Evolutionary conservation across 2,113 vertebrate genomes (phyloP).

Genomic region (Plectropomus leopardus): DNA sequence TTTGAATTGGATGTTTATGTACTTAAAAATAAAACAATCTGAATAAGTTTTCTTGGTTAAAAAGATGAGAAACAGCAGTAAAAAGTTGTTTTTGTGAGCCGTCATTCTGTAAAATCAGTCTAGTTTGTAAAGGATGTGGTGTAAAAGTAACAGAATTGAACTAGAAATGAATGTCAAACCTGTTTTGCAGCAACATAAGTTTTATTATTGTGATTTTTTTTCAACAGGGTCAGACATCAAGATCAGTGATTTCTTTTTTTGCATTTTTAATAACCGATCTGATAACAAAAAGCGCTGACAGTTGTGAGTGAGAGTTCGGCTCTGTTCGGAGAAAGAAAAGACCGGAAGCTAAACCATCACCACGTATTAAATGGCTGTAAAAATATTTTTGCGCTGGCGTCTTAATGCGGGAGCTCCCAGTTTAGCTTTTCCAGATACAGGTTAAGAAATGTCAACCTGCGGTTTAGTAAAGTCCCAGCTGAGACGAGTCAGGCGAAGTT

Average conservation of each 20-base stretch:
- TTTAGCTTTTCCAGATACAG: slow-evolving; percentile 37
- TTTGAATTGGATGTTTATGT: background rate
- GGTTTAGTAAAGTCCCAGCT: slow-evolving; percentile 44
- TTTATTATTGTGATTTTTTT: slow-evolving; percentile 77
- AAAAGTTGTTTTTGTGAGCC: background rate
- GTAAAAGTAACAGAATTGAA: background rate
- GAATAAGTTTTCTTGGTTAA: background rate
- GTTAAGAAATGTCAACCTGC: slow-evolving; percentile 51
- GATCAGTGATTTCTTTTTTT: slow-evolving; percentile 33
- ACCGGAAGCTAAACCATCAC: slow-evolving; percentile 14
- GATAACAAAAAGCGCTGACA: slow-evolving; percentile 49
- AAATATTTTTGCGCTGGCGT: slow-evolving; percentile 44
- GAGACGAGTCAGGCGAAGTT: slow-evolving; percentile 33
- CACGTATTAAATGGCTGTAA: slow-evolving; percentile 53
- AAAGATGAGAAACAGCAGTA: background rate
- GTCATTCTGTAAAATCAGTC: background rate
- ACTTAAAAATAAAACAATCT: background rate
- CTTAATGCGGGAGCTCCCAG: slow-evolving; percentile 30
- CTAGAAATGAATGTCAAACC: background rate
- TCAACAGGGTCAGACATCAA: slow-evolving; percentile 57
- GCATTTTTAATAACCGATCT: slow-evolving; percentile 42
- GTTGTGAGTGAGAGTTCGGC: slow-evolving; percentile 25
- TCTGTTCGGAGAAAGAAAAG: slow-evolving; percentile 33
- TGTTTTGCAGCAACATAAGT: slow-evolving; percentile 63
- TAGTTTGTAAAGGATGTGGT: background rate